These are phyloP conservation scores for Oxycera nigricornis DNA, from an alignment of 2,888 invertebrate genomes.

Conservation along the genomic window DNA sequence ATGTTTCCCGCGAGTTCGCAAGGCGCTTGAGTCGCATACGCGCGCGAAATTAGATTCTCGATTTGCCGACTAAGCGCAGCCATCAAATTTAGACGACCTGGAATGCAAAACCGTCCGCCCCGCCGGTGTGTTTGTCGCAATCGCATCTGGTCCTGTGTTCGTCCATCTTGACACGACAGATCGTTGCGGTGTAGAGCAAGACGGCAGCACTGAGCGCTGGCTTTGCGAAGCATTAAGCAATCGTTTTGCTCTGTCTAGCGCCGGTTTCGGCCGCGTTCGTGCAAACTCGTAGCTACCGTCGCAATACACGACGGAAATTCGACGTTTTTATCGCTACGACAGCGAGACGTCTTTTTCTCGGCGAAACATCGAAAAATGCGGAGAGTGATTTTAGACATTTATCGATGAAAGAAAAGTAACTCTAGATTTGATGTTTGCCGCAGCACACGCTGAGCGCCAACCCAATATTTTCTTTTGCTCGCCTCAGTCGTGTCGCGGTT, in stretches of 20 bases:
- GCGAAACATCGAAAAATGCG: constrained; percentile 38
- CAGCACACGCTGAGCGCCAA: not conserved
- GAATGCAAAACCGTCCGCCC: not conserved
- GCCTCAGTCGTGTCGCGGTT: not conserved
- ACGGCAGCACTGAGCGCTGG: not conserved
- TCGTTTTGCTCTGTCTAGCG: not conserved
- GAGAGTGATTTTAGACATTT: constrained; percentile 28
- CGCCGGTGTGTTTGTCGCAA: not conserved
- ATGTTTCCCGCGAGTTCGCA: not conserved
- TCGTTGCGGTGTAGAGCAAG: constrained; percentile 1
- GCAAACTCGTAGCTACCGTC: not conserved
- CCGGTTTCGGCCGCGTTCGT: not conserved
- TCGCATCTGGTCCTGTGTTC: not conserved
- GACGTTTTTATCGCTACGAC: constrained; percentile 20
- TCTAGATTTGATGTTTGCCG: not conserved
- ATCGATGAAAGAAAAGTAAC: constrained; percentile 34
- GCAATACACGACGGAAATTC: not conserved
- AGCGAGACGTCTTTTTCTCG: constrained; percentile 26
- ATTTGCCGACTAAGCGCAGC: no score
- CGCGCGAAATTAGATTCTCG: not conserved
- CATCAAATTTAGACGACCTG: not conserved
- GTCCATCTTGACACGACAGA: constrained; percentile 12
- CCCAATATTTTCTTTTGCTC: not conserved
- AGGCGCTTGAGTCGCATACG: not conserved
- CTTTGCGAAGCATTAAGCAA: not conserved